Evolutionary conservation across 2,888 invertebrate species (phyloP).

Genomic region (Petrolisthes manimaculis): DNA sequence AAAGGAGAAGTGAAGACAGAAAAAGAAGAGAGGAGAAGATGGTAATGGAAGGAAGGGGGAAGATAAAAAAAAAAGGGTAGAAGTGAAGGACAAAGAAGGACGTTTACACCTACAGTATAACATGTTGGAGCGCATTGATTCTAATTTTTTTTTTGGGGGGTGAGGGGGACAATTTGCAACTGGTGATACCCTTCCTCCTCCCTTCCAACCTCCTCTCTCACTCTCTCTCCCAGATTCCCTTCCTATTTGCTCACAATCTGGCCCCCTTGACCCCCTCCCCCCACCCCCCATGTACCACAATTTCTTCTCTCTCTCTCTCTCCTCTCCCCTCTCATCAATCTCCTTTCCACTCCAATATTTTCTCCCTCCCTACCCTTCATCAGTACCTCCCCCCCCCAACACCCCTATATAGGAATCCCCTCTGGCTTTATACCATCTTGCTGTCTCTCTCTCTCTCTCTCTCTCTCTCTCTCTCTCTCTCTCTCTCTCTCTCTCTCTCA

Average conservation of each 20-base stretch:
- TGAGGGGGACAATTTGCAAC: no score
- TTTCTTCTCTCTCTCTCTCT: background rate
- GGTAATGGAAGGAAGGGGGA: no score
- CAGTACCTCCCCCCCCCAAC: background rate
- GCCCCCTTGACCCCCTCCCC: background rate
- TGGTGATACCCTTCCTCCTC: background rate
- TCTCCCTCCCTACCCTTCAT: conserved; percentile 23
- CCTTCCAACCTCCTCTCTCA: background rate
- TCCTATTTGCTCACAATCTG: background rate
- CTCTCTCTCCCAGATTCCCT: background rate
- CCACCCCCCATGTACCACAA: background rate
- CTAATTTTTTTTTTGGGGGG: no score
- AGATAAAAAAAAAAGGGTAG: no score
- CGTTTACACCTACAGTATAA: no score
- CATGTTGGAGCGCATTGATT: no score
- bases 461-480: conserved; percentile 27
- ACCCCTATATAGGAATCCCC: background rate
- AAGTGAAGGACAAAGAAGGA: no score
- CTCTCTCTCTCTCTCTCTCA: background rate
- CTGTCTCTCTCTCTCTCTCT: conserved; percentile 34
- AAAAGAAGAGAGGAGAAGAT: no score
- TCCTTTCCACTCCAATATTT: background rate
- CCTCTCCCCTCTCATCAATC: background rate
- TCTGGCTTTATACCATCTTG: conserved; percentile 3
- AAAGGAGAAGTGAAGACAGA: no score